Evolutionary conservation across 2,113 vertebrate genomes (phyloP).

Genomic region (Athene cunicularia): DNA sequence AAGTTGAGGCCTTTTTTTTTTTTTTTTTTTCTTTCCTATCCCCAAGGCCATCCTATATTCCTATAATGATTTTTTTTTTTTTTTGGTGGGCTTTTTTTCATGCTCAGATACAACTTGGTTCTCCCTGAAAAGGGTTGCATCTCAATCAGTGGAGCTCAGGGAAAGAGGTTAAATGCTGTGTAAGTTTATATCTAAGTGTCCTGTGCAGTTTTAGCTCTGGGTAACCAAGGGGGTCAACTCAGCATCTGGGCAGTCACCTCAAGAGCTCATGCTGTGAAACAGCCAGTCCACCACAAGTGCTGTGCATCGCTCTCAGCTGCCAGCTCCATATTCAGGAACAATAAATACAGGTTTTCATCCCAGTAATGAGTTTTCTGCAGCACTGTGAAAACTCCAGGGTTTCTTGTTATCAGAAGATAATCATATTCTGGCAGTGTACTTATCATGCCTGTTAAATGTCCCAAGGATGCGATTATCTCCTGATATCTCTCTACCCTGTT

Average conservation of each 20-base stretch:
- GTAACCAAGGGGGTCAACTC: neutral
- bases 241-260: neutral
- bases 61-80: neutral
- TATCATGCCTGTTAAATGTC: constrained; percentile 12
- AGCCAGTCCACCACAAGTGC: neutral
- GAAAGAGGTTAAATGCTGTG: neutral
- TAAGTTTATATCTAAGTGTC: neutral
- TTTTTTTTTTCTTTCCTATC: neutral
- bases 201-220: neutral
- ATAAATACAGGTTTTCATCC: constrained; percentile 32
- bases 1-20: too few species aligned
- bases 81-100: neutral
- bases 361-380: constrained; percentile 29
- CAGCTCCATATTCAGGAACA: neutral
- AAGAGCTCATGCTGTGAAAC: rapidly evolving
- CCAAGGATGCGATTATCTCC: constrained; percentile 62
- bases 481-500: constrained; percentile 28
- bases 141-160: neutral
- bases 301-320: neutral
- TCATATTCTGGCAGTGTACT: constrained; percentile 2
- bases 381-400: constrained; percentile 14
- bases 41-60: too few species aligned
- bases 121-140: neutral
- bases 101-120: neutral
- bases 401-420: constrained; percentile 64